Base-by-base conservation (phyloP, 2,113 vertebrate species). In the Megaptera novaeangliae region DNA sequence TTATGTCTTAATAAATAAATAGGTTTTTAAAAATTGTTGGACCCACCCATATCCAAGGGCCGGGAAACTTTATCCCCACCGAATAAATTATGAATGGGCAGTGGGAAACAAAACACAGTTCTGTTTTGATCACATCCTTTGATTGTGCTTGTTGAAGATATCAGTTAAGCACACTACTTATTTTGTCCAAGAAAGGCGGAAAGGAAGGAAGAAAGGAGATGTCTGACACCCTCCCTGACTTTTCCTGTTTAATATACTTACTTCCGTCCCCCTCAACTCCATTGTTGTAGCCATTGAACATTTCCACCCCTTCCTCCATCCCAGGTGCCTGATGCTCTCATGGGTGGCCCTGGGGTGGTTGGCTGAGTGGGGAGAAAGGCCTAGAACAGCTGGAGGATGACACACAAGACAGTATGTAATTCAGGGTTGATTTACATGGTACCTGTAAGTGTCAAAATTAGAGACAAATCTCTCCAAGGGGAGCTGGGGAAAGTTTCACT, bases 101-200 rank as follows among this genome's bases (percentile, higher is more conserved):
- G 15, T 71, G 74, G 36, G 63, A 83, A 72, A 72, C 41, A 94
- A 88, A 96, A 31, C 31, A 57, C 41, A 66, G 27, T 68, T 89
- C 55, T 68, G 36, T 77, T 92, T 88, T 87, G 80, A 83, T 95
- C 75, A 83, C 36, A 92, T 96, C 88, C 80, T 95, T 90, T 2
- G 6, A 96, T 69, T 96, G 88, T 69, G 69, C 36, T 95, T 84
- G 5, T 71, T 88, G 34, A 91, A 94, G 41, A 82, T 72, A 94
- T 44, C 84, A 84, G 29, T 63, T 74, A 91, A 96, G 88, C 36
- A 27, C 63, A 74, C 23, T 74, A 18, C 18, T 80, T 75, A 78
- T 71, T 94, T 96, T 92, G 80, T 84, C 85, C 31, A 90, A 71
- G 63, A 94, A 87, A 84, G 29, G 29, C 20, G 20, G 13, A 88